Conservation (phyloP, 2,113 vertebrate genomes). For the Craseonycteris thonglongyai region DNA sequence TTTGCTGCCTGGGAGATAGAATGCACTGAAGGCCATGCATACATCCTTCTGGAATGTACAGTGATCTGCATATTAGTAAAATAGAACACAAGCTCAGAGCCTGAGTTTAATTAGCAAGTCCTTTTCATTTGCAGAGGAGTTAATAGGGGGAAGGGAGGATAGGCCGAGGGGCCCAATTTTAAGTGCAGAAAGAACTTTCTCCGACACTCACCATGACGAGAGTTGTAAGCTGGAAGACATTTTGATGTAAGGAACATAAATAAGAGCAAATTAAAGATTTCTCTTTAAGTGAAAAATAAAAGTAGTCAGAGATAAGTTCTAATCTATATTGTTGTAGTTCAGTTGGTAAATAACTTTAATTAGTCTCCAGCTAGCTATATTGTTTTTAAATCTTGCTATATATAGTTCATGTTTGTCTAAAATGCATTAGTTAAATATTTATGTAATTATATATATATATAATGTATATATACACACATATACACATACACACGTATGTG, state of each 20-base stretch:
- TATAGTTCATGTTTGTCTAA: slow-evolving; percentile 19
- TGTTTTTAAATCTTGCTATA: neutral
- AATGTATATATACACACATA: too few species aligned
- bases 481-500: too few species aligned
- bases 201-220: neutral
- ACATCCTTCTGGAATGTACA: neutral
- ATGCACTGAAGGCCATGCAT: accelerated
- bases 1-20: neutral
- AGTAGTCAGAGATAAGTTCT: neutral
- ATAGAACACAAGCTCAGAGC: neutral
- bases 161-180: neutral
- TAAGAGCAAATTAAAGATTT: slow-evolving; percentile 17
- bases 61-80: neutral
- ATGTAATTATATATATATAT: slow-evolving; percentile 49
- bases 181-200: neutral
- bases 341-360: slow-evolving; percentile 51
- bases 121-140: neutral
- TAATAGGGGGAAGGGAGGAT: neutral
- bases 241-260: neutral
- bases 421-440: slow-evolving; percentile 52
- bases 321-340: slow-evolving; percentile 16
- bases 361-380: slow-evolving; percentile 20
- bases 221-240: neutral
- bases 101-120: neutral
- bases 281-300: neutral